Base-by-base conservation (phyloP, 37 sponge, comb jelly and placozoan species). In the Crambe crambe region DNA sequence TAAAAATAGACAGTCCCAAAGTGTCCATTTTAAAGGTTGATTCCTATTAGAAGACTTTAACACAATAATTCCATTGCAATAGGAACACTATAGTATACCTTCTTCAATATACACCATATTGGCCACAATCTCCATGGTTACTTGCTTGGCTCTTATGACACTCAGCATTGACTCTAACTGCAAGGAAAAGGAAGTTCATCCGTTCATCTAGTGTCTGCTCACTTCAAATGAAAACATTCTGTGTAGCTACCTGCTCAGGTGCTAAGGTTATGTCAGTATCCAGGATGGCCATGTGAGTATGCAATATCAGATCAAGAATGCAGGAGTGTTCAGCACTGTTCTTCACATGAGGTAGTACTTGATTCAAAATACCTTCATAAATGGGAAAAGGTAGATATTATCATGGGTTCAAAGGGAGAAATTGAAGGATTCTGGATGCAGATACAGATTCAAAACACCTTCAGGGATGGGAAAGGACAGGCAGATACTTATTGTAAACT, bases 51-150 rank as follows among this genome's bases (percentile, higher is more conserved):
- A n/a, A n/a, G n/a, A n/a, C n/a, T n/a, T n/a, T n/a, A n/a, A n/a
- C n/a, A n/a, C n/a, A n/a, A n/a, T n/a, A n/a, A n/a, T n/a, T n/a
- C n/a, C n/a, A n/a, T n/a, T n/a, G n/a, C n/a, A n/a, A n/a, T 23
- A 62, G 17, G 64, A 26, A 62, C 64, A 62, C 27, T 9, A 36
- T 32, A 72, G 4, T 60, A 21, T 72, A 71, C 81, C 57, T 27
- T 47, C 51, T 47, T 81, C 81, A 8, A 41, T 72, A 42, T 71
- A 81, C 41, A 42, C 42, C 41, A 81, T 6, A 42, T 81, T 81
- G 12, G 72, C 72, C 0, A 72, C 8, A 39, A 58, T 58, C 72
- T 81, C 81, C 44, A 81, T 39, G 30, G 81, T 72, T 58, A 81
- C 60, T 39, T 72, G 72, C 31, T 72, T 58, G 15, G 81, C 72